These are phyloP conservation scores for Passer domesticus DNA, from an alignment of 2,113 vertebrate species.

Conservation along the genomic window DNA sequence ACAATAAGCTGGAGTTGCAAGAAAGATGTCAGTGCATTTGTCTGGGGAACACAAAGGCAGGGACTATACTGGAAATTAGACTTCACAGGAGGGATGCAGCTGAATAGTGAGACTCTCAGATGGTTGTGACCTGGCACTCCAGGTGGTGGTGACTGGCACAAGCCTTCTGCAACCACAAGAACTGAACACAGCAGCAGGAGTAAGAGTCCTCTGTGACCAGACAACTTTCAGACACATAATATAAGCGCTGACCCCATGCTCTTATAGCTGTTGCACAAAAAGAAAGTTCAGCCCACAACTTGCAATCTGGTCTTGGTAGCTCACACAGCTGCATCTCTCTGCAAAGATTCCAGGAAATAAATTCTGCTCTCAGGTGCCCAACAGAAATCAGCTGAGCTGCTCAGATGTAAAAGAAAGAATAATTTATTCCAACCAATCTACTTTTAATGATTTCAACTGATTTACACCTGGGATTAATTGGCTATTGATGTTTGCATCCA, in stretches of 20 bases:
- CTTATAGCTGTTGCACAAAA: background rate
- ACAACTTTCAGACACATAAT: background rate
- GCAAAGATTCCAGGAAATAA: background rate
- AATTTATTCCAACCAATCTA: background rate
- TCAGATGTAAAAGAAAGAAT: background rate
- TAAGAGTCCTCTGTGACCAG: background rate
- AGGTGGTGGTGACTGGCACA: background rate
- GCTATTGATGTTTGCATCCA: background rate
- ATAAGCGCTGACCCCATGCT: background rate
- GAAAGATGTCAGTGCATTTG: background rate
- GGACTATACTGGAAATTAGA: background rate
- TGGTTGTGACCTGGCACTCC: fast-evolving
- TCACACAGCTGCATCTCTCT: background rate
- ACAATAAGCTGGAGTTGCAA: fast-evolving
- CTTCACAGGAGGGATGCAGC: background rate
- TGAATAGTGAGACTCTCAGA: background rate
- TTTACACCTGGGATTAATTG: background rate
- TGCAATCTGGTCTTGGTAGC: background rate
- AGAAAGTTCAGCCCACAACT: background rate
- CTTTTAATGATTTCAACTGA: background rate
- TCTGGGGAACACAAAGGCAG: background rate
- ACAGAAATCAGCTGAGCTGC: background rate
- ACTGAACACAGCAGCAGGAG: background rate
- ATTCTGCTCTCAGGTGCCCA: background rate
- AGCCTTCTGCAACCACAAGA: background rate